Conservation (phyloP, 1,140 invertebrate species). For the Pseudomyrmex gracilis region DNA sequence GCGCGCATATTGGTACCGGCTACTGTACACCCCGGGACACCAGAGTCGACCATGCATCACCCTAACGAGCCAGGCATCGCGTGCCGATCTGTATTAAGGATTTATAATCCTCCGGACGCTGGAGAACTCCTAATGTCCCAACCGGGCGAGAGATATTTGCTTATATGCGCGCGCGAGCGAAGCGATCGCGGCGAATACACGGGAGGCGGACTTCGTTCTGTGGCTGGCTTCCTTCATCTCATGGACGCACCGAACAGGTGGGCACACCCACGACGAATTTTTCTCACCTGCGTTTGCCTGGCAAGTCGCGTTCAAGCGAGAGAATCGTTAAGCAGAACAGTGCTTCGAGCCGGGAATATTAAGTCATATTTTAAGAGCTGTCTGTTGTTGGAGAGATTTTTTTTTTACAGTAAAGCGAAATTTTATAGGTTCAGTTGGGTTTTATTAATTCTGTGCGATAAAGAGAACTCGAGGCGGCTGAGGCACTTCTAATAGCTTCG, state of each 20-base stretch:
- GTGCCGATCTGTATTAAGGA: conserved; percentile 86
- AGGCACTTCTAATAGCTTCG: no score
- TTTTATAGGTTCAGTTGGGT: neutral
- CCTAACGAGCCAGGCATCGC: conserved; percentile 85
- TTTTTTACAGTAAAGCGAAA: neutral
- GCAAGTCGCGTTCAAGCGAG: neutral
- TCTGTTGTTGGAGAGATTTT: no score
- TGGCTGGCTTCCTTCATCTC: neutral
- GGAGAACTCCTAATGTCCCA: conserved; percentile 80
- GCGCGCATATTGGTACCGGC: conserved; percentile 77
- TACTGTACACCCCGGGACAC: conserved; percentile 85
- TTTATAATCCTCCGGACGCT: conserved; percentile 83
- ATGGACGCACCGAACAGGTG: conserved; percentile 44
- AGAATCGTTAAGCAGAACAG: neutral
- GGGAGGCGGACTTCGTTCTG: conserved; percentile 2
- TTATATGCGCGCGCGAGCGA: conserved; percentile 61
- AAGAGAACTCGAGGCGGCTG: neutral
- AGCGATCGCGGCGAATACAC: conserved; percentile 52
- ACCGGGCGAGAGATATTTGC: conserved; percentile 79
- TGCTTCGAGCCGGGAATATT: neutral
- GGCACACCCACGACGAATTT: conserved; percentile 74
- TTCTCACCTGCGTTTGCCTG: conserved; percentile 17
- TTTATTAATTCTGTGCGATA: neutral
- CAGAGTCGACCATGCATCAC: conserved; percentile 84
- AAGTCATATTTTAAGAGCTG: neutral